These are phyloP conservation scores for Anomalospiza imberbis DNA, from an alignment of 2,797 vertebrate species.

Conservation along the genomic window DNA sequence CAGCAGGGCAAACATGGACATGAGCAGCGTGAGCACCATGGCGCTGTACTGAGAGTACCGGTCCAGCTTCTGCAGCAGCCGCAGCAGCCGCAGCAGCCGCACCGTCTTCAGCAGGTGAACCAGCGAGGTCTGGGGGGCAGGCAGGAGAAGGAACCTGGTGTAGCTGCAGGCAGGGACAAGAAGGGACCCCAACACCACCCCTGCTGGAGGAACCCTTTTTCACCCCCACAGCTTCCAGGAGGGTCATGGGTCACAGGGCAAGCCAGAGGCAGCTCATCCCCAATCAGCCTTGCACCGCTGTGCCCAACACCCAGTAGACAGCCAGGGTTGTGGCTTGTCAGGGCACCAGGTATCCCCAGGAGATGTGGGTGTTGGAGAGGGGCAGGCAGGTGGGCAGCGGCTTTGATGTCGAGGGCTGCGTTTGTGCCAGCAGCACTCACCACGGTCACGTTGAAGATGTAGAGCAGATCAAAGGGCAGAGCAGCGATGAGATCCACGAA, in stretches of 20 bases:
- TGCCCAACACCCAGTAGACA: neutral
- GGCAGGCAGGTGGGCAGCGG: neutral
- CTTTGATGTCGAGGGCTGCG: rapidly evolving
- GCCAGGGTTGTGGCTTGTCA: neutral
- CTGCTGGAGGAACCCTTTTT: rapidly evolving
- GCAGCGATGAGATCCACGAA: constrained; percentile 93
- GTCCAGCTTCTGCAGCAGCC: constrained; percentile 93
- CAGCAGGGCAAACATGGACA: constrained; percentile 92
- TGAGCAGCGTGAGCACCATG: constrained; percentile 92
- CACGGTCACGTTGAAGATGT: constrained; percentile 93
- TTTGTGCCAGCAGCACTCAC: constrained; percentile 71
- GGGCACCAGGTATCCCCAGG: rapidly evolving
- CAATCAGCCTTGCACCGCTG: neutral
- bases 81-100: constrained; percentile 87
- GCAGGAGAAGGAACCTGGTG: rapidly evolving
- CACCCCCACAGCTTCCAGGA: neutral
- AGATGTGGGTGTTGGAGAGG: neutral
- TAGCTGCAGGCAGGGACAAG: neutral
- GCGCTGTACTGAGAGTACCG: constrained; percentile 96
- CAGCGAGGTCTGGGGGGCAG: constrained; percentile 82
- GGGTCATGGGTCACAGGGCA: rapidly evolving
- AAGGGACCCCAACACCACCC: rapidly evolving
- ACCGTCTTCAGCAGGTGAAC: constrained; percentile 93
- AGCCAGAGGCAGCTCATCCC: neutral
- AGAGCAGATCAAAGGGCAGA: constrained; percentile 94